These are phyloP conservation scores for Philaethria dido DNA, from an alignment of 2,888 invertebrate species.

Conservation along the genomic window DNA sequence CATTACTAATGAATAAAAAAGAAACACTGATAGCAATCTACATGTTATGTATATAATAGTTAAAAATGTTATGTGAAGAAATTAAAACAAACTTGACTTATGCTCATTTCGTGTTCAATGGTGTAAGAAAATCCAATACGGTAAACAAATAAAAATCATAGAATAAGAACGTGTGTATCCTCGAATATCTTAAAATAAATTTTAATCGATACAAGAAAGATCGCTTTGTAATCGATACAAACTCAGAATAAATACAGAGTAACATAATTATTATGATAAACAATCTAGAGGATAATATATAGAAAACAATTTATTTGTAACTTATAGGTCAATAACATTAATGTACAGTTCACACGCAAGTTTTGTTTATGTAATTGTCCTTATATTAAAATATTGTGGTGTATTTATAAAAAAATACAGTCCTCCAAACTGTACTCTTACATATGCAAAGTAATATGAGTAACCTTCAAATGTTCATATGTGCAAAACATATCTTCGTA, in stretches of 20 bases:
- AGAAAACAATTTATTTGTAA: conserved; percentile 3
- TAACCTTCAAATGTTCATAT: conserved; percentile 46
- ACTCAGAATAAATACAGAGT: background rate
- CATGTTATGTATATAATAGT: no score
- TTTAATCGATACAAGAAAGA: background rate
- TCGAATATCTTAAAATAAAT: background rate
- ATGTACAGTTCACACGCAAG: background rate
- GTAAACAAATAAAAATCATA: background rate
- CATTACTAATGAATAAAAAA: no score
- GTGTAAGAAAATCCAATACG: conserved; percentile 1
- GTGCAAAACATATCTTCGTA: conserved; percentile 17
- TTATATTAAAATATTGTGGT: background rate
- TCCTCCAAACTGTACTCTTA: background rate
- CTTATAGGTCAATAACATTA: background rate
- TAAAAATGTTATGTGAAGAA: background rate
- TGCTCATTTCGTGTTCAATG: conserved; percentile 5
- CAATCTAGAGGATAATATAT: conserved; percentile 5
- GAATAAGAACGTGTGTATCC: background rate
- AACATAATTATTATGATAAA: background rate
- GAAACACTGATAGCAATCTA: no score
- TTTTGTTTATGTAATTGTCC: background rate
- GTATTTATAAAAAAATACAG: background rate
- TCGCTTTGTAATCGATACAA: background rate
- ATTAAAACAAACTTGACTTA: background rate
- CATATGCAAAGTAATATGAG: background rate